Evolutionary conservation across 2,113 vertebrate genomes (phyloP).

Genomic region (Pluvianellus socialis): DNA sequence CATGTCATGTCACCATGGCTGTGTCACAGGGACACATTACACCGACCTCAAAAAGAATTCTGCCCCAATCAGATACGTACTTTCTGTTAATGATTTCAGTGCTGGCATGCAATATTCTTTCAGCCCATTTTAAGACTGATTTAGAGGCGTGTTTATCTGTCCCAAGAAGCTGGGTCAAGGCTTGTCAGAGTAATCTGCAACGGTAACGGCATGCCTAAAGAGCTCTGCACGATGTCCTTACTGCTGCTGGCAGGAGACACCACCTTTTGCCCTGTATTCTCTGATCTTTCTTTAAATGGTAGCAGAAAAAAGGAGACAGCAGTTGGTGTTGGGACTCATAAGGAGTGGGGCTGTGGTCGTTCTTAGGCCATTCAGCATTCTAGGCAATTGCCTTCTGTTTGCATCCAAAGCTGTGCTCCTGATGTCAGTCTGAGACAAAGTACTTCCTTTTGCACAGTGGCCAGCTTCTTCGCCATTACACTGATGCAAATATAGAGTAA

Average conservation of each 20-base stretch:
- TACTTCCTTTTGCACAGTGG: background rate
- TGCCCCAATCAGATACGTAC: background rate
- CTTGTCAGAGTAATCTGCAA: background rate
- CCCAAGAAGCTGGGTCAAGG: background rate
- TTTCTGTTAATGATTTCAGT: conserved; percentile 18
- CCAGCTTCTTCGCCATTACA: background rate
- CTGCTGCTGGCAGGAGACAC: background rate
- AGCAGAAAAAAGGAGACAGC: background rate
- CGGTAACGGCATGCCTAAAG: background rate
- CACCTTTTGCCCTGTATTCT: background rate
- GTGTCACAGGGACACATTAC: background rate
- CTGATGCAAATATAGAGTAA: background rate
- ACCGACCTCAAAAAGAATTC: background rate
- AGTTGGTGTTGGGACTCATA: background rate
- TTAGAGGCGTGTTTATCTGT: background rate
- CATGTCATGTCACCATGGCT: background rate
- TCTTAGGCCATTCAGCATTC: background rate
- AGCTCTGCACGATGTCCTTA: background rate
- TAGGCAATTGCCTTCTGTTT: background rate
- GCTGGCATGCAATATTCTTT: background rate
- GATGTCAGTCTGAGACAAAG: background rate
- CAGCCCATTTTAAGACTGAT: background rate
- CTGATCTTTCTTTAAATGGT: background rate
- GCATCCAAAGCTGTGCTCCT: background rate
- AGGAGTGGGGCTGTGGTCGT: fast-evolving